Base-by-base conservation (phyloP, 2,888 invertebrate species). In the Cabera pusaria region DNA sequence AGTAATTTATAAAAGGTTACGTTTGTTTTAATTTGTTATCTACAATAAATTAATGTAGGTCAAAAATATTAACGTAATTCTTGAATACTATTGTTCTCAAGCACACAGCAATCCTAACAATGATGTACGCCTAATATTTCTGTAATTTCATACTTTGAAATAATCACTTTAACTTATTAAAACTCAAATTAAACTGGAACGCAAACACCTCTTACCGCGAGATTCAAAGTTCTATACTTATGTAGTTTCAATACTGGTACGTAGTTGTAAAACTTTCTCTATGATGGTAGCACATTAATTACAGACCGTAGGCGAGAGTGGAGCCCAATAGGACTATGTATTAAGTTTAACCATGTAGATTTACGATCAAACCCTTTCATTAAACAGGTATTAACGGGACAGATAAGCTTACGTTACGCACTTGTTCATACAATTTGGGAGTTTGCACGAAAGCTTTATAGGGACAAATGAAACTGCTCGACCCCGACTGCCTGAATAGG, bases 301-400 rank as follows among this genome's bases (percentile, higher is more conserved):
- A 83, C 81, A 70, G 73, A 69, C 74, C 66, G 66, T 34, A 34
- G 40, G 65, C 66, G 65, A 56, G 65, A 69, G 62, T 60, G 68
- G 71, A 74, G 72, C 76, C 81, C 80, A 82, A 80, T 78, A 81
- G 76, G 70, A 78, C 70, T 73, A 70, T 42, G 72, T 80, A 81
- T 81, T 83, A 80, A 83, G 80, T 84, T 83, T 72, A 75, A 72
- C 76, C 77, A 74, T 81, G 81, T 86, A 82, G 84, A 87, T 87
- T 87, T 85, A 87, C 82, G 86, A 85, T 83, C 83, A 71, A 77
- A 83, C 85, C 87, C 84, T 86, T 85, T 86, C 82, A 86, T 87
- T 84, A 86, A 85, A 80, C 79, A 83, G 83, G 86, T 85, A 86
- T 84, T 84, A 84, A 78, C 72, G 79, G 75, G 81, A 83, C 72